phyloP scores from a whole-genome alignment of 2,888 invertebrate species.

The Apamea epomidion region DNA sequence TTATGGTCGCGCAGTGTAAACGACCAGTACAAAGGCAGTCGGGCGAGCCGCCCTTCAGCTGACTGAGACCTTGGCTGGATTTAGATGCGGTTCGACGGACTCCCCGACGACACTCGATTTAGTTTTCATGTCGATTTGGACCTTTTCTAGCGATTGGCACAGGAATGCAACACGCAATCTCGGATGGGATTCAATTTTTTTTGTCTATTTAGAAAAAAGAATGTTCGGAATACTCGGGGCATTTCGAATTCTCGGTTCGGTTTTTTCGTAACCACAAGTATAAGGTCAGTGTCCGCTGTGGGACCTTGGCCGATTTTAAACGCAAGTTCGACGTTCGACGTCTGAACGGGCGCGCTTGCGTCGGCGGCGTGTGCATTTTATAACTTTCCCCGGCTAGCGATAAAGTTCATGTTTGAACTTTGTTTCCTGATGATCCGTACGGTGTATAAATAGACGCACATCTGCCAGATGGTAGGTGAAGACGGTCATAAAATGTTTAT shows the following conservation, averaged over 20 bases:
- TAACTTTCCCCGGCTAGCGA: conserved; percentile 84
- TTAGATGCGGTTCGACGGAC: conserved; percentile 89
- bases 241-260: conserved; percentile 67
- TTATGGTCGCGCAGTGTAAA: conserved; percentile 86
- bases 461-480: conserved; percentile 82
- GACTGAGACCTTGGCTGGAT: conserved; percentile 89
- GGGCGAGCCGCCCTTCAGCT: conserved; percentile 88
- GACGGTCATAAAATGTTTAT: conserved; percentile 76
- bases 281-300: conserved; percentile 82
- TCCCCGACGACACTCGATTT: conserved; percentile 83
- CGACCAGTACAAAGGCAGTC: conserved; percentile 85
- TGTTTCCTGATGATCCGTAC: conserved; percentile 82
- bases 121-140: conserved; percentile 82
- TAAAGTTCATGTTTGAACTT: conserved; percentile 85
- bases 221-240: conserved; percentile 62
- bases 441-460: conserved; percentile 81
- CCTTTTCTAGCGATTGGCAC: conserved; percentile 81
- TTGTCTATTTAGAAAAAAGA: conserved; percentile 70
- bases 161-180: conserved; percentile 80
- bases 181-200: conserved; percentile 72
- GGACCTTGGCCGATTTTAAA: conserved; percentile 90
- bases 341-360: conserved; percentile 58
- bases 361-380: conserved; percentile 82
- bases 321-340: conserved; percentile 84
- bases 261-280: conserved; percentile 71